Percentiles rank a stretch among this genome's conserved stretches.
These are phyloP conservation scores for Trachelus troglodyta DNA, from an alignment of 2,888 invertebrate species.

Conservation along the genomic window DNA sequence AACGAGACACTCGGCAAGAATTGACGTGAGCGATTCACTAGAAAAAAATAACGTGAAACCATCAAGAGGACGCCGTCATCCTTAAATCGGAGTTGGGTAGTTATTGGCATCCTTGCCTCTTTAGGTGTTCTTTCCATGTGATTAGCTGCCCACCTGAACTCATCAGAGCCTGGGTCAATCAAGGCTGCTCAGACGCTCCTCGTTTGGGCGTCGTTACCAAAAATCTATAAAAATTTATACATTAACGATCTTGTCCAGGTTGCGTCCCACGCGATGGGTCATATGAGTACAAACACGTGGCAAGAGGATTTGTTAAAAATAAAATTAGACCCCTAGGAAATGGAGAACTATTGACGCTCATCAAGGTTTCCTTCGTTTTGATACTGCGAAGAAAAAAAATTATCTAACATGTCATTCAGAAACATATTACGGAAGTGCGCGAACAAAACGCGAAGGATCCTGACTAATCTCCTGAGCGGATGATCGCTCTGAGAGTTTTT, in stretches of 20 bases:
- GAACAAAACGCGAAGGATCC: constrained; percentile 47
- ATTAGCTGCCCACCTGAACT: background rate
- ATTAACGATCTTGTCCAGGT: background rate
- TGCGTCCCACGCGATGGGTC: background rate
- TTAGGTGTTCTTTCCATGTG: background rate
- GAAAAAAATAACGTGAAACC: background rate
- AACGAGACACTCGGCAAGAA: background rate
- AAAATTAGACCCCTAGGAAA: background rate
- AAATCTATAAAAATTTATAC: background rate
- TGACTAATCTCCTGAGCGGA: constrained; percentile 25
- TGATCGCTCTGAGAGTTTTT: background rate
- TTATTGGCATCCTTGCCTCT: background rate
- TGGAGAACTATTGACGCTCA: background rate
- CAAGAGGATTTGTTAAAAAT: background rate
- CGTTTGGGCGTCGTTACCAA: background rate
- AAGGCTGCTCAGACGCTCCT: background rate
- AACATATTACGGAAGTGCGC: constrained; percentile 51
- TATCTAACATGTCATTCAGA: constrained; percentile 46
- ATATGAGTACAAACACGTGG: background rate
- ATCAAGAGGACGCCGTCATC: background rate
- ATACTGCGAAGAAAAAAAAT: background rate
- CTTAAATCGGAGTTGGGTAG: background rate
- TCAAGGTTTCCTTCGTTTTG: background rate
- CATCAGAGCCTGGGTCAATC: background rate
- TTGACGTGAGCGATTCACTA: background rate